phyloP scores from a whole-genome alignment of 2,888 invertebrate genomes.

The Bruchidius siliquastri region DNA sequence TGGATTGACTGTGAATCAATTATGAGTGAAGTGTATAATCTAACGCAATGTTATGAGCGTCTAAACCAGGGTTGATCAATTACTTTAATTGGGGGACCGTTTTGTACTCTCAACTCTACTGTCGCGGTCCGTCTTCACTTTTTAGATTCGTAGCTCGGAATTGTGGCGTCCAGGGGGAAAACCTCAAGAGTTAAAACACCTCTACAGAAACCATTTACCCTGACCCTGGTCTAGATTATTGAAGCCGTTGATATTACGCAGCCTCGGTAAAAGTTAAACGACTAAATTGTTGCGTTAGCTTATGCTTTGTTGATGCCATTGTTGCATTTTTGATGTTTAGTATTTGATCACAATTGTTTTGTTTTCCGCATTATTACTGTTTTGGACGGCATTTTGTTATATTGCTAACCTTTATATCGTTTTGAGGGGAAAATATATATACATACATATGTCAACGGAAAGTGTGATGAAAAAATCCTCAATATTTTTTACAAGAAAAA shows the following conservation, averaged over 20 bases:
- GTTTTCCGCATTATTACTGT: background rate
- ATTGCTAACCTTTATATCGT: background rate
- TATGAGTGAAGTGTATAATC: background rate
- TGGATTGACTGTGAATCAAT: background rate
- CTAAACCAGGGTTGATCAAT: no score
- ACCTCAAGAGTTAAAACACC: no score
- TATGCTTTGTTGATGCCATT: background rate
- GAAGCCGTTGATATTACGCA: no score
- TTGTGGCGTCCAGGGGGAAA: no score
- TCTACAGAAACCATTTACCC: no score
- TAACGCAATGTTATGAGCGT: background rate
- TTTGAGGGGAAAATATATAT: background rate
- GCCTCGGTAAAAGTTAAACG: no score
- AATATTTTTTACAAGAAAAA: background rate
- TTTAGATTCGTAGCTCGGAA: no score
- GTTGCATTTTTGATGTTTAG: background rate
- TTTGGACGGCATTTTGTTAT: background rate
- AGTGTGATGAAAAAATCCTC: background rate
- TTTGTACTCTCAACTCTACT: no score
- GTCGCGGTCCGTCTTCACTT: no score
- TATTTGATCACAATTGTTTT: background rate
- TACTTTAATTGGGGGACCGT: no score
- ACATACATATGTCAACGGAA: background rate
- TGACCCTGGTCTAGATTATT: no score
- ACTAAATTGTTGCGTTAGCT: background rate